Evolutionary conservation across 2,113 vertebrate species (phyloP).

Genomic region (Scortum barcoo): DNA sequence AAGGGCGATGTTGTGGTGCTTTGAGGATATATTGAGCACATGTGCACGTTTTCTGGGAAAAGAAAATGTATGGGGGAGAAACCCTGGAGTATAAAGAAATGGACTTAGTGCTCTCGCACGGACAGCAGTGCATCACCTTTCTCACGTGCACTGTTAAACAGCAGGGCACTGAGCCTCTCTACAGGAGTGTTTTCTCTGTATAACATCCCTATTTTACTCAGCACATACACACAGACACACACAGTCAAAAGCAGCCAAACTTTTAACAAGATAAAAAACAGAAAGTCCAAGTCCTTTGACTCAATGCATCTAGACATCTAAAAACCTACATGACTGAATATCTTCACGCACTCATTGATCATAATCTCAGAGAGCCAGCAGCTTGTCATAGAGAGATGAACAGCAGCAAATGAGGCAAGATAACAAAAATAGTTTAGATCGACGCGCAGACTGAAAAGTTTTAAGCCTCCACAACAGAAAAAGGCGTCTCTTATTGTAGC

Average conservation of each 20-base stretch:
- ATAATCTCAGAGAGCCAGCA: not conserved
- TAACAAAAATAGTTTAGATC: not conserved
- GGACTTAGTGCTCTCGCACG: not conserved
- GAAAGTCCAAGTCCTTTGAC: not conserved
- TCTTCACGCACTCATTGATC: not conserved
- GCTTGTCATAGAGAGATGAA: not conserved
- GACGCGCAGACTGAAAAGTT: not conserved
- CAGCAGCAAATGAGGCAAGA: not conserved
- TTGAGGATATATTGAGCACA: not conserved
- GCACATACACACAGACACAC: not conserved
- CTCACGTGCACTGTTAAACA: conserved; percentile 21
- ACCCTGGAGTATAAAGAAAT: not conserved
- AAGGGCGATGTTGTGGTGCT: not conserved
- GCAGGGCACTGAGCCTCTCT: conserved; percentile 1
- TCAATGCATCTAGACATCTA: conserved; percentile 1
- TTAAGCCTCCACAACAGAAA: conserved; percentile 3
- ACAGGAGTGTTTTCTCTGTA: not conserved
- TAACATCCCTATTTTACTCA: not conserved
- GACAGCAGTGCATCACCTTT: conserved; percentile 18
- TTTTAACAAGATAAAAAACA: not conserved
- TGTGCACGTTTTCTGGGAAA: not conserved
- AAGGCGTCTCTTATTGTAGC: not conserved
- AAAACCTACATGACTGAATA: conserved; percentile 2
- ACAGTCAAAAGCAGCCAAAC: not conserved
- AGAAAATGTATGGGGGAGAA: not conserved